phyloP scores from a whole-genome alignment of 2,113 vertebrate species.

The Emydocephalus ijimae region DNA sequence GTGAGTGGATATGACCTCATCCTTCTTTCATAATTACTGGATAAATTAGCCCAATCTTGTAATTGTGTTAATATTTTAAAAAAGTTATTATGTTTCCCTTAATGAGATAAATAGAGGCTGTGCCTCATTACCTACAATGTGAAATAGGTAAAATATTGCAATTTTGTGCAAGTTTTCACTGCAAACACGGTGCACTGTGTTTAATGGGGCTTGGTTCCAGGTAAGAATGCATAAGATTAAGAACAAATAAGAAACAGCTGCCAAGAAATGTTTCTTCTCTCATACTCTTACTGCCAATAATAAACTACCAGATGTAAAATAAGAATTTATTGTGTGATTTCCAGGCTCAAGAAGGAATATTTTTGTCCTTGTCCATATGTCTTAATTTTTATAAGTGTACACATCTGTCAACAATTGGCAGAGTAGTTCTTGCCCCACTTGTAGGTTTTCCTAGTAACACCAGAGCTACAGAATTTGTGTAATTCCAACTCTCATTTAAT shows the following conservation, averaged over 20 bases:
- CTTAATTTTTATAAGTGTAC: background rate
- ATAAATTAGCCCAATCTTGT: slow-evolving; percentile 4
- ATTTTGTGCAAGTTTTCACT: background rate
- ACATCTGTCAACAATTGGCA: background rate
- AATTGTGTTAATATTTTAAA: background rate
- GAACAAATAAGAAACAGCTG: background rate
- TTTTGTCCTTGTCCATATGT: background rate
- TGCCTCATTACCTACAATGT: background rate
- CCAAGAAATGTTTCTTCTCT: background rate
- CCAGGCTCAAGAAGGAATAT: background rate
- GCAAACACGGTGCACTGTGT: background rate
- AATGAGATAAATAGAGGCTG: background rate
- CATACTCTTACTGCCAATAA: background rate
- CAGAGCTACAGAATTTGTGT: background rate
- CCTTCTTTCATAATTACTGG: background rate
- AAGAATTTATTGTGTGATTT: background rate
- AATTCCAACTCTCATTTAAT: background rate
- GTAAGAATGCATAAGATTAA: background rate
- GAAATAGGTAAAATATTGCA: background rate
- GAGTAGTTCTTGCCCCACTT: background rate
- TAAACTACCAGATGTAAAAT: background rate
- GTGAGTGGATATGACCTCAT: background rate
- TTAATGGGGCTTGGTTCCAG: background rate
- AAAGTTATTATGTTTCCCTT: background rate
- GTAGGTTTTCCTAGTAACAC: background rate